Percentiles rank a stretch among this genome's conserved stretches.
Evolutionary conservation across 2,797 vertebrate genomes (phyloP).

Genomic region (Cossypha niveicapilla): DNA sequence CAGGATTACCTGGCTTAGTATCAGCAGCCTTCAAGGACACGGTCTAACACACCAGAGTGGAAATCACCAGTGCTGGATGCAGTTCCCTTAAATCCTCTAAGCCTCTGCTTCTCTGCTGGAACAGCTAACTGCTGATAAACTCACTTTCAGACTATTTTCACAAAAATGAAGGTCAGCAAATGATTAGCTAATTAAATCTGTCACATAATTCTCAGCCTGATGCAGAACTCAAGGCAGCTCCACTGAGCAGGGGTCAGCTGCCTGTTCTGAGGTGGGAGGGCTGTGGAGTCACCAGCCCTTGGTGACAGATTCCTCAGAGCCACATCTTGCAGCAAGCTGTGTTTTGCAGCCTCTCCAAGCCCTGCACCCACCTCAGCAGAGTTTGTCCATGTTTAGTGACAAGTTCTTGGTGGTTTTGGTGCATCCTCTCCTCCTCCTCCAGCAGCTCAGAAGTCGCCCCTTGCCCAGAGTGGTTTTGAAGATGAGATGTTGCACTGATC

Average conservation of each 20-base stretch:
- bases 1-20: not conserved
- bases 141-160: not conserved
- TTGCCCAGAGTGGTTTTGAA: not conserved
- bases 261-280: not conserved
- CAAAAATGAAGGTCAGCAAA: not conserved
- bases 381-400: accelerated
- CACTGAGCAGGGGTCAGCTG: not conserved
- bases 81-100: not conserved
- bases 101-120: not conserved
- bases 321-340: not conserved
- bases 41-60: not conserved
- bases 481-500: accelerated
- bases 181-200: not conserved
- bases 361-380: not conserved
- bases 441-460: not conserved
- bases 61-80: not conserved
- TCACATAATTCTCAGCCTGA: not conserved
- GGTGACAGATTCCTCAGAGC: not conserved
- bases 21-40: not conserved
- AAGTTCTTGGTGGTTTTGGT: not conserved
- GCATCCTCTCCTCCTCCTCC: not conserved
- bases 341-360: not conserved
- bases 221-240: not conserved
- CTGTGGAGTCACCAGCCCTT: not conserved
- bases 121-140: not conserved